phyloP scores from a whole-genome alignment of 2,888 invertebrate genomes.

The Agrotis exclamationis region DNA sequence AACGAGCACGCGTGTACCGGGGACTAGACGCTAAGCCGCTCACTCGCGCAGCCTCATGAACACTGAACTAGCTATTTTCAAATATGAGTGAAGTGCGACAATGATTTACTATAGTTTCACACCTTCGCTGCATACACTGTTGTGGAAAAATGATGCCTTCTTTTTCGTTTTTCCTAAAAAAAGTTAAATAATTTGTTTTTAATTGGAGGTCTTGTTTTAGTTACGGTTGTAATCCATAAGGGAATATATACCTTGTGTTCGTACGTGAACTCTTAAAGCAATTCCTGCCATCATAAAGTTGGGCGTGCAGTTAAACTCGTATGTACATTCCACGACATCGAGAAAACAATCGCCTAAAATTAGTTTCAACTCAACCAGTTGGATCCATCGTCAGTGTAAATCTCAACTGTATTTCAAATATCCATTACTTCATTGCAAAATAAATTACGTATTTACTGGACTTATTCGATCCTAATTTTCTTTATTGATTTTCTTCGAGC shows the following conservation, averaged over 20 bases:
- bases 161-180: background rate
- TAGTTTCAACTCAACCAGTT: slow-evolving; percentile 1
- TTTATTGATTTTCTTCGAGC: slow-evolving; percentile 49
- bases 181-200: no score
- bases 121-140: slow-evolving; percentile 30
- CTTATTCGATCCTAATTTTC: slow-evolving; percentile 41
- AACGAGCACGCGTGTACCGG: slow-evolving; percentile 74
- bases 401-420: slow-evolving; percentile 13
- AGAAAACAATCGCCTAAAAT: background rate
- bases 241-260: no score
- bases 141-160: slow-evolving; percentile 2
- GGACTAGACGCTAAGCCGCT: slow-evolving; percentile 53
- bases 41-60: slow-evolving; percentile 36
- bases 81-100: slow-evolving; percentile 61
- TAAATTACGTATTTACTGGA: slow-evolving; percentile 36
- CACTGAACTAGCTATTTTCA: slow-evolving; percentile 65
- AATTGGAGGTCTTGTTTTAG: background rate
- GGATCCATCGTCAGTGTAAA: background rate
- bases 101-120: slow-evolving; percentile 59
- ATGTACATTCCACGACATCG: background rate
- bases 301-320: no score
- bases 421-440: slow-evolving; percentile 29
- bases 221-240: background rate
- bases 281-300: no score
- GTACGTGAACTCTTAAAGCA: no score